These are phyloP conservation scores for Dryobota labecula DNA, from an alignment of 2,888 invertebrate genomes.

Conservation along the genomic window DNA sequence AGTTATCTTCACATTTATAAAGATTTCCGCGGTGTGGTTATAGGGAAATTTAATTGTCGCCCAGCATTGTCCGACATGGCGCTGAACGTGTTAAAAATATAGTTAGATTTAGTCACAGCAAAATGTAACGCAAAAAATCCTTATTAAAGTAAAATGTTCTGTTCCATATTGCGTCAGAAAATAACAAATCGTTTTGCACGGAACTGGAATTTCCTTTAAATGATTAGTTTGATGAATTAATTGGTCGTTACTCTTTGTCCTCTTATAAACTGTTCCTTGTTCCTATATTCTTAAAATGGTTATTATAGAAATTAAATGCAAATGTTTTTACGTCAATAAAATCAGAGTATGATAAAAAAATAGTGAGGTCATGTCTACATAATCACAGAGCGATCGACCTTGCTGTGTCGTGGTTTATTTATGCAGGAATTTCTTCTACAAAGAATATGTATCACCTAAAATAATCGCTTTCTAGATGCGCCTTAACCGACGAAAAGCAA, in stretches of 20 bases:
- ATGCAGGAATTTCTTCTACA: constrained; percentile 68
- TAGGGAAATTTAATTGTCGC: no score
- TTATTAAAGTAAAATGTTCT: not conserved
- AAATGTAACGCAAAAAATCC: constrained; percentile 1
- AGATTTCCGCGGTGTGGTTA: no score
- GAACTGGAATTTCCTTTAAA: not conserved
- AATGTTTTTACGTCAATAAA: constrained; percentile 41
- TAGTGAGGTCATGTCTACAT: constrained; percentile 54
- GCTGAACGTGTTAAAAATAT: no score
- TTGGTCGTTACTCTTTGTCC: constrained; percentile 19
- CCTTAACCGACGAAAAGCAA: constrained; percentile 2
- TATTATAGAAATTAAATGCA: constrained; percentile 29
- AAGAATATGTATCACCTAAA: constrained; percentile 54
- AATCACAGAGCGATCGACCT: constrained; percentile 42
- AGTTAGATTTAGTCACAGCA: constrained; percentile 2
- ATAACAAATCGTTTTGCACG: not conserved
- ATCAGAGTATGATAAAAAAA: constrained; percentile 30
- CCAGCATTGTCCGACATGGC: no score
- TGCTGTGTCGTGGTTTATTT: constrained; percentile 55
- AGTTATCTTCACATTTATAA: no score
- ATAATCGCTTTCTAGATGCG: constrained; percentile 23
- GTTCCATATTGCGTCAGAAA: not conserved
- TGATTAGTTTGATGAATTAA: constrained; percentile 2
- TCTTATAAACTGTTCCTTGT: constrained; percentile 25
- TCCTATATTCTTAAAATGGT: constrained; percentile 9